phyloP scores from a whole-genome alignment of 2,113 vertebrate species.

The Donacobius atricapilla region DNA sequence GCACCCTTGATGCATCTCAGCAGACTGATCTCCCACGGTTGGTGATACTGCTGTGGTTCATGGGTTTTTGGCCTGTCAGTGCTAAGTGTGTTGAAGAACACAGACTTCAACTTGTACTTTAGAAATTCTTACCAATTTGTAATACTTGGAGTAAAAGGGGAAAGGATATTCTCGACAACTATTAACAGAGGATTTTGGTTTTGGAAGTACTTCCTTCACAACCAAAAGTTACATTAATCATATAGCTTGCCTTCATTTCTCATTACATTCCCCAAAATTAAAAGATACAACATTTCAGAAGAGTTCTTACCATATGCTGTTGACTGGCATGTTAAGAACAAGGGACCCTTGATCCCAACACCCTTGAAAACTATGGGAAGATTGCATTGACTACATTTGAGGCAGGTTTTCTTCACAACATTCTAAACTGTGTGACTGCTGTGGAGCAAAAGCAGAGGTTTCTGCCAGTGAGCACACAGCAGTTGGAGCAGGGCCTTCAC shows the following conservation, averaged over 20 bases:
- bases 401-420: background rate
- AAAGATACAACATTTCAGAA: background rate
- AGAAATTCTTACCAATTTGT: background rate
- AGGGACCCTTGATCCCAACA: background rate
- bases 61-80: background rate
- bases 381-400: background rate
- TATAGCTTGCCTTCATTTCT: background rate
- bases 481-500: background rate
- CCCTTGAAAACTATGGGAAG: background rate
- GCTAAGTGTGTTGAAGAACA: background rate
- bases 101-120: background rate
- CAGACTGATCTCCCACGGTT: background rate
- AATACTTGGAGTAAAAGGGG: background rate
- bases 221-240: background rate
- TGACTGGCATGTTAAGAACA: background rate
- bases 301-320: background rate
- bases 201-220: background rate
- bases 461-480: accelerated
- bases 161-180: background rate
- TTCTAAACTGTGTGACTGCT: background rate
- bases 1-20: background rate
- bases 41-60: background rate
- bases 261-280: background rate
- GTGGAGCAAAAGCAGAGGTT: background rate
- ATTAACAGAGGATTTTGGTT: background rate